Base-by-base conservation (phyloP, 1,140 invertebrate species). In the Neuroterus valhalla region DNA sequence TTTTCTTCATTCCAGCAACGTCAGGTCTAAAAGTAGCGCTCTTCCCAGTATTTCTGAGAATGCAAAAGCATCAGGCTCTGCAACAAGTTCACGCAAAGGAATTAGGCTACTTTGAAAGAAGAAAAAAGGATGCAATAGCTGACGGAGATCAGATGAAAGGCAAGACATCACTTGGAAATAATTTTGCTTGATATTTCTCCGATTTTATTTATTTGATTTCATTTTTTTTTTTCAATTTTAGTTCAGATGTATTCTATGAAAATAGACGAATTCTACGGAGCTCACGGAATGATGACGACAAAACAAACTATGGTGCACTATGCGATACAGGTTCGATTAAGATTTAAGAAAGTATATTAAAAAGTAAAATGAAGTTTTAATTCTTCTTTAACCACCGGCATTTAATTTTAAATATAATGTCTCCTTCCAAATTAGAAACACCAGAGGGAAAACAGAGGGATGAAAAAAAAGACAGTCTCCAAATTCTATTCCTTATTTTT, bases 51-150 rank as follows among this genome's bases (percentile, higher is more conserved):
- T 94, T 97, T 0, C 92, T 98, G 52, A 86, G 93, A 55, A 88
- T 94, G 5, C 96, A 97, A 88, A 93, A 92, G 77, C 96, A 96
- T 89, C 91, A 92, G 3, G 94, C 94, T 5, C 92, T 98, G 93
- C 93, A 93, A 78, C 97, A 97, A 81, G 90, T 95, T 83, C 88
- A 92, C 98, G 81, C 93, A 96, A 85, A 84, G 91, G 23, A 81
- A 98, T 0, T 96, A 98, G 85, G 68, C 92, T 45, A 96, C 95
- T 89, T 94, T 98, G 91, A 93, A 94, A 11, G 93, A 97, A 81
- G 96, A 97, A 0, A 90, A 96, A 78, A 92, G 94, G 78, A 90
- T 89, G 66, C 55, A 62, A n/a, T 26, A n/a, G 26, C 26, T 0
- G 12, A 62, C 3, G 96, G 96, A 21, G 95, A 98, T 90, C 90